Evolutionary conservation across 2,113 vertebrate species (phyloP).

Genomic region (Serilophus lunatus): DNA sequence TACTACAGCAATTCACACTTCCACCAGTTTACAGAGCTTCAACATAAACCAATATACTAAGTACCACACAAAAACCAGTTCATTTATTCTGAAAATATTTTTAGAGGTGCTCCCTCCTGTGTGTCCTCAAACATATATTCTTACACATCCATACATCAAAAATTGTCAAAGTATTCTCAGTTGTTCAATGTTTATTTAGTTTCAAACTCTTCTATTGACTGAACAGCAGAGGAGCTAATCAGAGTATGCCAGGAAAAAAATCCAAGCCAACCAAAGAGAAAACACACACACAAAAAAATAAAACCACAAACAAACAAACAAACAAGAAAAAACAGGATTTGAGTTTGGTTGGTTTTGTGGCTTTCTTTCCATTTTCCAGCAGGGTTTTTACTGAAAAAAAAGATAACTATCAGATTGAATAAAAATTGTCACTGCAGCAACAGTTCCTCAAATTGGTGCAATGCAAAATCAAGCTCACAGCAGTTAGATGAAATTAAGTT

Average conservation of each 20-base stretch:
- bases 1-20: constrained; percentile 22
- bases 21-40: constrained; percentile 17
- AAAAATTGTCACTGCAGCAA: not conserved
- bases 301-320: too few relatives aligned
- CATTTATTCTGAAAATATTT: not conserved
- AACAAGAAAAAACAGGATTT: not conserved
- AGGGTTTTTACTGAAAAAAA: not conserved
- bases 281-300: too few relatives aligned
- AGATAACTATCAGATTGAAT: not conserved
- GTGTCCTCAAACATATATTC: not conserved
- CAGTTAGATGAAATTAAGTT: not conserved
- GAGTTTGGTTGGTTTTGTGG: not conserved
- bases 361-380: not conserved
- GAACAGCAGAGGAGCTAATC: not conserved
- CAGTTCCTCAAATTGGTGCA: not conserved
- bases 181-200: not conserved
- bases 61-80: not conserved
- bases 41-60: not conserved
- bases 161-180: not conserved
- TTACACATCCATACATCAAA: not conserved
- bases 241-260: not conserved
- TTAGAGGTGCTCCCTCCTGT: not conserved
- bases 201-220: not conserved
- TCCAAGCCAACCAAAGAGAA: too few relatives aligned
- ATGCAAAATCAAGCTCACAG: not conserved